Percentiles rank a stretch among this genome's conserved stretches.
phyloP scores from a whole-genome alignment of 2,888 invertebrate genomes.

The Creontiades dilutus region DNA sequence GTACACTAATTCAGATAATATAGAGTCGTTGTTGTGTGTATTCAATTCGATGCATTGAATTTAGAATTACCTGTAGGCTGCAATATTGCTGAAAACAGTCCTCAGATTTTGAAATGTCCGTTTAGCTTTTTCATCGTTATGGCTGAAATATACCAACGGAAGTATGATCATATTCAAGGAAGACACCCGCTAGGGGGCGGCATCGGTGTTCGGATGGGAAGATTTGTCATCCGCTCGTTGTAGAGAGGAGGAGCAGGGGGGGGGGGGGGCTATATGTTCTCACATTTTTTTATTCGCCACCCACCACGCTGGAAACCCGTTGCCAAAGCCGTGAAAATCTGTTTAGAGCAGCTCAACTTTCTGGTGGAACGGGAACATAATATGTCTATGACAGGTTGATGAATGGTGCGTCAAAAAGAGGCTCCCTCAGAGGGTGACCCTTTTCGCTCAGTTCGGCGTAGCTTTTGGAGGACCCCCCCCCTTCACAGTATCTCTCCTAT shows the following conservation, averaged over 20 bases:
- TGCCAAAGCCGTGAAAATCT: slow-evolving; percentile 46
- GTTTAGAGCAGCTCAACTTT: slow-evolving; percentile 54
- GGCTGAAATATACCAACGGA: no score
- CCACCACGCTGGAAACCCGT: neutral
- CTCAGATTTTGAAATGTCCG: no score
- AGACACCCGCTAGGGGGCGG: neutral
- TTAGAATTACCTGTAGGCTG: no score
- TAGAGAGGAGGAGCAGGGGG: neutral
- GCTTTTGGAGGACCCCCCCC: neutral
- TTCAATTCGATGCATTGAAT: no score
- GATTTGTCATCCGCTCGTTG: neutral
- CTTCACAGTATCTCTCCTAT: no score
- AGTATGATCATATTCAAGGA: neutral
- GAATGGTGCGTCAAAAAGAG: slow-evolving; percentile 49
- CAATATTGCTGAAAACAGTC: no score
- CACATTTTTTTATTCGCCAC: slow-evolving; percentile 24
- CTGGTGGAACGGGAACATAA: slow-evolving; percentile 46
- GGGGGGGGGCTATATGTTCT: slow-evolving; percentile 20
- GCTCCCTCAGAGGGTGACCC: neutral
- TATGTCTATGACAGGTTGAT: slow-evolving; percentile 63
- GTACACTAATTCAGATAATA: no score
- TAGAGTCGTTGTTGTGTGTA: no score
- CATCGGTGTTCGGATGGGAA: neutral
- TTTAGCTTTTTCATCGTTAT: no score
- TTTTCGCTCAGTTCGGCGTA: neutral